Percentiles rank a stretch among this genome's conserved stretches.
Evolutionary conservation across 2,888 invertebrate species (phyloP).

Genomic region (Rapana venosa): DNA sequence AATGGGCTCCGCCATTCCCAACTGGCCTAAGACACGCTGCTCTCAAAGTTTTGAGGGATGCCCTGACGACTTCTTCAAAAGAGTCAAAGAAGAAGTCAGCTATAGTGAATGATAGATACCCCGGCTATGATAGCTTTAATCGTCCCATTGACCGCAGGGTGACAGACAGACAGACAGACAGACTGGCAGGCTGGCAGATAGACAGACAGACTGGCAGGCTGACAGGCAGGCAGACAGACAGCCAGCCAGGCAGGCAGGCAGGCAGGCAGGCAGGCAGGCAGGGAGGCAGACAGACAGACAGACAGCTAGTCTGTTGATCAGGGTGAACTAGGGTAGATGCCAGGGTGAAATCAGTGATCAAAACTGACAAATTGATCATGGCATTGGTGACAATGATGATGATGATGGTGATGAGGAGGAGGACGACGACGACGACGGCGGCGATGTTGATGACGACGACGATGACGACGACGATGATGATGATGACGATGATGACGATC

Average conservation of each 20-base stretch:
- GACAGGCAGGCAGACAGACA: neutral
- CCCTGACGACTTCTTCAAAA: too few relatives aligned
- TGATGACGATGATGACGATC: neutral
- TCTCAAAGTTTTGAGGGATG: too few relatives aligned
- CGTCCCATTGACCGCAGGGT: neutral
- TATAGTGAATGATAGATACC: too few relatives aligned
- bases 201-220: neutral
- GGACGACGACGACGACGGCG: neutral
- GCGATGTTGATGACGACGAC: neutral
- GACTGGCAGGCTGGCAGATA: neutral
- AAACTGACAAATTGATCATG: neutral
- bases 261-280: too few relatives aligned
- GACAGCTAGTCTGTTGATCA: too few relatives aligned
- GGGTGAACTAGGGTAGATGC: too few relatives aligned
- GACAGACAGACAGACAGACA: neutral
- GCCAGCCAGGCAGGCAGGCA: too few relatives aligned
- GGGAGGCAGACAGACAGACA: too few relatives aligned
- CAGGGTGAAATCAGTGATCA: neutral
- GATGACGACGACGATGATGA: neutral
- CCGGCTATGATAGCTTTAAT: too few relatives aligned
- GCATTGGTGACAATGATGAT: neutral
- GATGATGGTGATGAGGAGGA: neutral
- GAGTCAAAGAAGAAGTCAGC: too few relatives aligned
- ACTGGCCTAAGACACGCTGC: too few relatives aligned
- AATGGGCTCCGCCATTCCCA: too few relatives aligned